Evolutionary conservation across 1,140 invertebrate species (phyloP).

Genomic region (Lordiphosa collinella): DNA sequence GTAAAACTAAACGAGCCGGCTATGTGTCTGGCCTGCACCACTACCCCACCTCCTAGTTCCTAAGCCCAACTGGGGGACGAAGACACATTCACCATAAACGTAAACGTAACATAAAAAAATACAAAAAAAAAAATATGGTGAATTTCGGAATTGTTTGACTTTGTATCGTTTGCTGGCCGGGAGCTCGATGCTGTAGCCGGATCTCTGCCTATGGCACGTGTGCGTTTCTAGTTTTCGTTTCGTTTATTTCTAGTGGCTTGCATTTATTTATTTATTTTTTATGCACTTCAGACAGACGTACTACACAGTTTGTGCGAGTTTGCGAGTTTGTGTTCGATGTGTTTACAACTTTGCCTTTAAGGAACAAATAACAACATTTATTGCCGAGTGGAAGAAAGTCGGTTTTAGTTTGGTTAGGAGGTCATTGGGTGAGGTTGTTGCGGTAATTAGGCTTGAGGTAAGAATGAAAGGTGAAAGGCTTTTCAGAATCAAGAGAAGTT

Average conservation of each 20-base stretch:
- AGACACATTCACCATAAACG: conserved; percentile 66
- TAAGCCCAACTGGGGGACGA: conserved; percentile 25
- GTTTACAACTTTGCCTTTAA: conserved; percentile 21
- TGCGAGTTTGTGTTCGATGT: conserved; percentile 14
- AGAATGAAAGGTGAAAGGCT: too few relatives aligned
- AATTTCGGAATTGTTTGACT: conserved; percentile 69
- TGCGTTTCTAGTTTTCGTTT: conserved; percentile 18
- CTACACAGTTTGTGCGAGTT: too few relatives aligned
- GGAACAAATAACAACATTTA: not conserved
- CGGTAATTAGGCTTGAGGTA: too few relatives aligned
- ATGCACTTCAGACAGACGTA: conserved; percentile 27
- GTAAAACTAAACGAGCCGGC: conserved; percentile 70
- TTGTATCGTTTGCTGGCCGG: conserved; percentile 54
- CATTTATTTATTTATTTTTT: conserved; percentile 64
- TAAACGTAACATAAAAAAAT: conserved; percentile 46
- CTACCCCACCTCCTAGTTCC: not conserved
- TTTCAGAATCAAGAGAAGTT: too few relatives aligned
- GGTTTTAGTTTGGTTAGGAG: too few relatives aligned
- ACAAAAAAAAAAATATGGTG: conserved; percentile 14
- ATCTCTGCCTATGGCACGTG: conserved; percentile 5
- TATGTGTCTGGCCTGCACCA: conserved; percentile 14
- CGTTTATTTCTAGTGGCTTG: conserved; percentile 2
- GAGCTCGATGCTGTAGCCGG: not conserved
- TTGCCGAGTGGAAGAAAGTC: too few relatives aligned
- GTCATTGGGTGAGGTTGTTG: too few relatives aligned